Percentiles rank a stretch among this genome's conserved stretches.
These are phyloP conservation scores for Neelides sp. DNA, from an alignment of 1,140 invertebrate genomes.

Conservation along the genomic window DNA sequence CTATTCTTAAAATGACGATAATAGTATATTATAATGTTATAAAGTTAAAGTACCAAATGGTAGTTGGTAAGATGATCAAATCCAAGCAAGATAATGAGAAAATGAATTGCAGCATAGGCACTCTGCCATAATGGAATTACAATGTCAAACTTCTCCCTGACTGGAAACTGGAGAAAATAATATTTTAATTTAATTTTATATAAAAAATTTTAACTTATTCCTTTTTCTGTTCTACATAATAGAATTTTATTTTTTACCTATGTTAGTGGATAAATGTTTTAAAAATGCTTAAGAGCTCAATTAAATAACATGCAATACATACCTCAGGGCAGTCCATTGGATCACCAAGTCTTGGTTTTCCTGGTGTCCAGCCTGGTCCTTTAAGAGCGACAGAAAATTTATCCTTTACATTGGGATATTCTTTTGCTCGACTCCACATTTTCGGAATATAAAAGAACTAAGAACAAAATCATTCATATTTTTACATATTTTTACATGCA, in stretches of 20 bases:
- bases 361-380: slow-evolving; percentile 78
- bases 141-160: slow-evolving; percentile 54
- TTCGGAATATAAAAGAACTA: slow-evolving; percentile 24
- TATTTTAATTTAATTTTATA: not conserved
- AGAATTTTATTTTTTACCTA: too few relatives aligned
- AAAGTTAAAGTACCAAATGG: slow-evolving; percentile 45
- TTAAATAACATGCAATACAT: slow-evolving; percentile 37
- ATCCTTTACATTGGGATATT: slow-evolving; percentile 44
- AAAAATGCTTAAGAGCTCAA: too few relatives aligned
- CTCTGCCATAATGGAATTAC: slow-evolving; percentile 53
- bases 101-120: slow-evolving; percentile 55
- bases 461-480: too few relatives aligned
- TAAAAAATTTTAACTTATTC: slow-evolving; percentile 15
- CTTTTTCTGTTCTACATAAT: too few relatives aligned
- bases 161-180: slow-evolving; percentile 41
- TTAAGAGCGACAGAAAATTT: slow-evolving; percentile 61
- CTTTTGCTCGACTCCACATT: slow-evolving; percentile 46
- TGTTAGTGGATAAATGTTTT: too few relatives aligned
- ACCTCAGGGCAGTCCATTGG: slow-evolving; percentile 63
- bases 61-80: slow-evolving; percentile 49
- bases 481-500: too few relatives aligned
- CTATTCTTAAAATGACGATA: slow-evolving; percentile 33
- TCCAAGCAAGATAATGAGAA: slow-evolving; percentile 48
- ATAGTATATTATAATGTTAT: not conserved
- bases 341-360: slow-evolving; percentile 60